Base-by-base conservation (phyloP, 1,140 invertebrate genomes). In the Bacillus rossius region DNA sequence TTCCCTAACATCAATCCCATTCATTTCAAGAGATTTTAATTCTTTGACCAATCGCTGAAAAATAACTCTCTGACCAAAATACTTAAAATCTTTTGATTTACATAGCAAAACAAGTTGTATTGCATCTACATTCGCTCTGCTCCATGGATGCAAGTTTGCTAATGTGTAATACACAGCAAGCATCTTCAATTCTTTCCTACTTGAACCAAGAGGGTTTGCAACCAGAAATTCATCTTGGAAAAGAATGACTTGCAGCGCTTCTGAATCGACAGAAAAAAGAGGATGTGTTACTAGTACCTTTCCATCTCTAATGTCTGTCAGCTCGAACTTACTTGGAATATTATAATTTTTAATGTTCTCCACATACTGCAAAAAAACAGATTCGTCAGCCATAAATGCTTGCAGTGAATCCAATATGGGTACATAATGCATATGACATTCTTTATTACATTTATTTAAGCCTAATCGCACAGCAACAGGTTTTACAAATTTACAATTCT, bases 351-450 rank as follows among this genome's bases (percentile, higher is more conserved):
- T 42, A 1, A 45, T 45, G 10, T 20, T 45, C 40, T 54, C 52
- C 26, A 40, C 14, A 20, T 54, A 54, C 52, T 54, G 52, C 16
- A 38, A 22, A 42, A 50, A 54, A 3, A 23, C 22, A 17, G 52
- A n/a, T 40, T 26, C 22, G 22, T 54, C 37, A 54, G 20, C 16
- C 2, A 54, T 22, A 22, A 54, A 54, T 37, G 26, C 52, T 42
- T 54, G 14, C 26, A 40, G 22, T 10, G 52, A 37, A 19, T 54
- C 38, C 16, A 37, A 22, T 38, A 54, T 17, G 0, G 52, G 26
- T 40, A 54, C 52, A 42, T 54, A 54, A 54, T 54, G 52, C 29
- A 38, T 38, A n/a, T 54, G 29, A 22, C 52, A 37, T 37, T 54
- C 25, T n/a, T 22, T 54, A 54, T 54, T 54, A n/a, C 22, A 37